Evolutionary conservation across 2,888 invertebrate genomes (phyloP), one percentile per base, ranked within the genome.

Genomic region (Agrochola litura): DNA sequence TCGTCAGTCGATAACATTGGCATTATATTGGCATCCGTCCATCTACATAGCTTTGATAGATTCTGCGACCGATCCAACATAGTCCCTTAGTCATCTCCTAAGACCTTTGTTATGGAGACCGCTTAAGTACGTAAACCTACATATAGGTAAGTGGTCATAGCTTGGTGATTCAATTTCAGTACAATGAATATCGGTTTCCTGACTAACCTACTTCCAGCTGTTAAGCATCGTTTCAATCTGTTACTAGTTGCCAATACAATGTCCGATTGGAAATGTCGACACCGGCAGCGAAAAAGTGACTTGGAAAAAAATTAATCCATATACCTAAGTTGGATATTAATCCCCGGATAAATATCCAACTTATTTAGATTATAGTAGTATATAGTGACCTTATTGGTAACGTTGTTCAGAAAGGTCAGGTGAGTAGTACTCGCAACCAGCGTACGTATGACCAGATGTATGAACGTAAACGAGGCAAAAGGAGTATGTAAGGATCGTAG

Each of bases 171-270:
- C 79, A 79, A 83, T 82, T 77, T 77, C 72, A 83, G 74, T 66
- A 82, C 83, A 83, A 74, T 82, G 83, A 79, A 83, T 82, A 82
- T 75, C 61, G 83, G 79, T 70, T 79, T 79, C 65, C 74, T 79
- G 54, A 72, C 72, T 77, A 83, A 75, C 68, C 82, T 79, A 82
- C 74, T 83, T 74, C 64, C 70, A 82, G 78, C 52, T 78, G 74
- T 78, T 71, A 82, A 56, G 83, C 73, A 74, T 64, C 46, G 69
- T 63, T 70, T 19, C 61, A 70, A 52, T 82, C 73, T 82, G 73
- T 70, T 63, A 67, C 76, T 52, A 52, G 61, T 52, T 52, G 22
- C 30, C 25, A 19, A 69, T 61, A 69, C 37, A 75, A 65, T 25
- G 30, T 68, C 16, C 10, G 19, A 37, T 66, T 49, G 69, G 61